phyloP scores from a whole-genome alignment of 1,140 invertebrate genomes.

The Aricia agestis region DNA sequence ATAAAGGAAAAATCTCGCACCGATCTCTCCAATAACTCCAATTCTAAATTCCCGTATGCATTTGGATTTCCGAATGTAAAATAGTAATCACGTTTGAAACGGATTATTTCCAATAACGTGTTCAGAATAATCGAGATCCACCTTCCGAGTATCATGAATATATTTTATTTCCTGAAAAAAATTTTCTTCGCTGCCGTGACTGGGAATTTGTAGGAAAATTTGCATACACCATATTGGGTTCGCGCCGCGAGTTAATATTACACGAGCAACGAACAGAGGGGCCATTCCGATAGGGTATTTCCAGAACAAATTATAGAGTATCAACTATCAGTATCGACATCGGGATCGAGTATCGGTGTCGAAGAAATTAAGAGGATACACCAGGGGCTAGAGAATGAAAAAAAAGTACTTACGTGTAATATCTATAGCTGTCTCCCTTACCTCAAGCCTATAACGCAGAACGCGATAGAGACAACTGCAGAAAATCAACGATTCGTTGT shows the following conservation, averaged over 20 bases:
- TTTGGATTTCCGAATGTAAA: neutral
- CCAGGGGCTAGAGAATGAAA: too few relatives aligned
- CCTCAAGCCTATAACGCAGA: too few relatives aligned
- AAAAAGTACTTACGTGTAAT: too few relatives aligned
- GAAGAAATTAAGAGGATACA: too few relatives aligned
- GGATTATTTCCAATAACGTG: conserved; percentile 27
- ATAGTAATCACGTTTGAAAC: neutral
- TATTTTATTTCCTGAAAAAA: conserved; percentile 43
- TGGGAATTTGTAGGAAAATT: conserved; percentile 57
- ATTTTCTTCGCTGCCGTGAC: conserved; percentile 41
- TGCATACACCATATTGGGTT: conserved; percentile 61
- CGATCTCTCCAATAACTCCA: neutral
- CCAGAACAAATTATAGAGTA: neutral
- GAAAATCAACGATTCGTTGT: too few relatives aligned
- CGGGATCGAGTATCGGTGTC: too few relatives aligned
- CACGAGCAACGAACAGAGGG: conserved; percentile 41
- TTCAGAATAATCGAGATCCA: conserved; percentile 17
- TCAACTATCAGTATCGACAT: too few relatives aligned
- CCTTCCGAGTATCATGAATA: conserved; percentile 41
- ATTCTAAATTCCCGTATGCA: conserved; percentile 3
- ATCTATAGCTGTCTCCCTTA: too few relatives aligned
- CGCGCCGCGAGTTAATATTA: conserved; percentile 53
- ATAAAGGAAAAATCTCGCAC: neutral
- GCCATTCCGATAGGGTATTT: neutral
- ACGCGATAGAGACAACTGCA: too few relatives aligned